Conservation (phyloP, 1,140 invertebrate genomes). For the Drosophila mojavensis region DNA sequence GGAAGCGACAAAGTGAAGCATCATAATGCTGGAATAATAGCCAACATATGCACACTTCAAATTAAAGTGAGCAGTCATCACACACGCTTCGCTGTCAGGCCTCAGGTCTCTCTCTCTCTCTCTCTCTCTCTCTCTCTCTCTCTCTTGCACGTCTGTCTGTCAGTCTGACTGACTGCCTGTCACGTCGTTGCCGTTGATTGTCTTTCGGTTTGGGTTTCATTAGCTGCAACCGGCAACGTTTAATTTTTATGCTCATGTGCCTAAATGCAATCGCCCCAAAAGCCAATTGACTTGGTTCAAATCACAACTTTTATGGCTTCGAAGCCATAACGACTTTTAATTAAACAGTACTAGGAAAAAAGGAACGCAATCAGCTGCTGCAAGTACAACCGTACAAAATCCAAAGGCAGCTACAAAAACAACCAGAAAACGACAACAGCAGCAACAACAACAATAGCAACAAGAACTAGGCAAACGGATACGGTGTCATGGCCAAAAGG, state of each 20-base stretch:
- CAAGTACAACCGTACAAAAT: neutral
- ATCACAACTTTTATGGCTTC: constrained; percentile 71
- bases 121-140: neutral
- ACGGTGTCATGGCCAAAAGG: constrained; percentile 18
- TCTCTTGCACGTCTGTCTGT: neutral
- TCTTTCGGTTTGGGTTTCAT: constrained; percentile 49
- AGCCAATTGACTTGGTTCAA: constrained; percentile 42
- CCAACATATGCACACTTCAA: constrained; percentile 71
- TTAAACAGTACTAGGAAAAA: constrained; percentile 53
- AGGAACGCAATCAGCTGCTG: neutral
- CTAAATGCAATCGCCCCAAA: constrained; percentile 66
- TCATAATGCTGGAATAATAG: constrained; percentile 72
- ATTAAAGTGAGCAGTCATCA: constrained; percentile 55
- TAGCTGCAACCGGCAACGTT: constrained; percentile 74
- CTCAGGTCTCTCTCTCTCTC: neutral
- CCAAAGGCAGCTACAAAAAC: constrained; percentile 2
- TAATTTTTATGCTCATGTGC: constrained; percentile 75
- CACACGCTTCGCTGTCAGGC: constrained; percentile 10
- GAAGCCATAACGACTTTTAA: constrained; percentile 72
- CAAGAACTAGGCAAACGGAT: constrained; percentile 19
- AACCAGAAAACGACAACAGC: constrained; percentile 4
- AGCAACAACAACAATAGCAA: neutral
- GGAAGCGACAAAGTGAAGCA: constrained; percentile 38
- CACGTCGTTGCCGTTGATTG: constrained; percentile 62
- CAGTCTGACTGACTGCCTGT: constrained; percentile 32